Evolutionary conservation across 2,888 invertebrate species (phyloP).

Genomic region (Nymphalis urticae): DNA sequence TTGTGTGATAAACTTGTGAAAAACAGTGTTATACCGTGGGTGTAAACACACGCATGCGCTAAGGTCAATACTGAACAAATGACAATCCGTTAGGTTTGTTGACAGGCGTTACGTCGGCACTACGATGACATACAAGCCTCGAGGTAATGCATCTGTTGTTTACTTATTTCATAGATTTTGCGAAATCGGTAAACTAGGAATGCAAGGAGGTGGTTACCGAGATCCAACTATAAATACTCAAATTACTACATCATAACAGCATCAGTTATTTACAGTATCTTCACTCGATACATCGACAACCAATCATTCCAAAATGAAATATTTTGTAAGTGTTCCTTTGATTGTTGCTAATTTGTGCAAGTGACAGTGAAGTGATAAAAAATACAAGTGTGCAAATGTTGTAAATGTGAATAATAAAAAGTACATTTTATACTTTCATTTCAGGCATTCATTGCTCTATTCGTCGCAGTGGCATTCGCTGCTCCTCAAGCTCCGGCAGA

Average conservation of each 20-base stretch:
- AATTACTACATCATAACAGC: conserved; percentile 65
- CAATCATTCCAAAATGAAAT: conserved; percentile 68
- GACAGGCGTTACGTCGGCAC: conserved; percentile 69
- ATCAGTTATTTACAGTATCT: conserved; percentile 59
- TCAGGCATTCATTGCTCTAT: conserved; percentile 67
- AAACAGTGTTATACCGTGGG: conserved; percentile 23
- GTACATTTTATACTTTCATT: conserved; percentile 31
- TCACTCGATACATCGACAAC: conserved; percentile 54
- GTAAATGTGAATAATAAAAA: neutral
- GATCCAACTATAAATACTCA: conserved; percentile 72
- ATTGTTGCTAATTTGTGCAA: conserved; percentile 32
- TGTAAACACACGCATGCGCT: conserved; percentile 41
- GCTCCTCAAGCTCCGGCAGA: conserved; percentile 69
- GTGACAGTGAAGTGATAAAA: conserved; percentile 36
- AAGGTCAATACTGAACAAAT: conserved; percentile 63
- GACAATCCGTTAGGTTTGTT: conserved; percentile 69
- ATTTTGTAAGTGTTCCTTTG: conserved; percentile 66
- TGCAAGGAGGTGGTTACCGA: conserved; percentile 66
- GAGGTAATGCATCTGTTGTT: conserved; percentile 77
- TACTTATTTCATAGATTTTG: conserved; percentile 78
- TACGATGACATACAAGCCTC: conserved; percentile 67
- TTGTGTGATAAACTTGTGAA: conserved; percentile 28
- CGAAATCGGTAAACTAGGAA: conserved; percentile 69
- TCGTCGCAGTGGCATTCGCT: conserved; percentile 61
- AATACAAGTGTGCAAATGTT: neutral